Base-by-base conservation (phyloP, 2,113 vertebrate species). In the Stictonetta naevosa region DNA sequence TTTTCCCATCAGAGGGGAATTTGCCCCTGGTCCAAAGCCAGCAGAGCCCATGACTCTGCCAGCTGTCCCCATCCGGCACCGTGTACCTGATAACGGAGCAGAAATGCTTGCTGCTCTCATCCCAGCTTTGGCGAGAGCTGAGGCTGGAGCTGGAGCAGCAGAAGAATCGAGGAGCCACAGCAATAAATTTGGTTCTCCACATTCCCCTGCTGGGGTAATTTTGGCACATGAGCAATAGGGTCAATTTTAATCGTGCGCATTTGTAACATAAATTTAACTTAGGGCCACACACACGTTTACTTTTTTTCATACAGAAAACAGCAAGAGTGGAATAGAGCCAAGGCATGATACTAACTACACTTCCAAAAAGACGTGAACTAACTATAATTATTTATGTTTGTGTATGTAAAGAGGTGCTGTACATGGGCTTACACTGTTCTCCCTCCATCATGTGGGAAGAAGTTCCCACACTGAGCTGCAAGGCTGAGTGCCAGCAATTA, bases 281-380 rank as follows among this genome's bases (percentile, higher is more conserved):
- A 68, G 0, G 25, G 67, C 80, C 94, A 92, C 76, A 92, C 66
- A 34, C 58, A 59, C 69, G 72, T 86, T 77, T 93, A 67, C 83
- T 90, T 90, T 60, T 96, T 96, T 92, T 77, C 80, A 67, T 50
- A 81, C 90, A 93, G 80, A 90, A 94, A 92, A 81, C 55, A 90
- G 59, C 13, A 56, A 1, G 86, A 78, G 80, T 79, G 86, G 87
- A 95, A 66, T 2, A 56, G 13, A 85, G 91, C 87, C 95, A 96
- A 86, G 40, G 75, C 56, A 50, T 72, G 83, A 94, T 83, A 62
- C 16, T 74, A 84, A 78, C 73, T 88, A 17, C 53, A 42, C 22
- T 83, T 92, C 59, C 69, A 89, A 38, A 46, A 73, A 76, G 60
- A 67, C 69, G 50, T 0, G 0, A 77, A 88, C 58, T 44, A 90